Evolutionary conservation across 2,888 invertebrate genomes (phyloP).

Genomic region (Heliothis peltigera): DNA sequence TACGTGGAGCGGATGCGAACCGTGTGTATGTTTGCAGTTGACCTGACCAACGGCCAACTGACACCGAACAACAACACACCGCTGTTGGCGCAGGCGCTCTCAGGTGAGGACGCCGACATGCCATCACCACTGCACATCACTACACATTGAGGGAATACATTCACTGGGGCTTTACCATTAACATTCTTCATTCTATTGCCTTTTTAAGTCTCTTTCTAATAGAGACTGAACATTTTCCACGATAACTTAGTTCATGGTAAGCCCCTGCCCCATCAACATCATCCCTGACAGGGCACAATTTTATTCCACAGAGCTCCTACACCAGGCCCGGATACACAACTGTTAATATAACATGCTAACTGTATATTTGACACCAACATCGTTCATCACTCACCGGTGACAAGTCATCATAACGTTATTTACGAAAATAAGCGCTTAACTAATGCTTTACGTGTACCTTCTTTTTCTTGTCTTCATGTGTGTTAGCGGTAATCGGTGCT

Average conservation of each 20-base stretch:
- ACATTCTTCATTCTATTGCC: conserved; percentile 21
- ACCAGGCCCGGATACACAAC: conserved; percentile 31
- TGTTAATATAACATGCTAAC: conserved; percentile 38
- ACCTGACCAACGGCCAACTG: conserved; percentile 98
- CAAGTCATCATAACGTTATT: conserved; percentile 60
- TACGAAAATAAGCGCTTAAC: conserved; percentile 60
- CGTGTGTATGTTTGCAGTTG: conserved; percentile 95
- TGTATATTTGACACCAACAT: conserved; percentile 49
- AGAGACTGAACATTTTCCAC: background rate
- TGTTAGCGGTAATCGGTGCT: conserved; percentile 11
- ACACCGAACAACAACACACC: conserved; percentile 99
- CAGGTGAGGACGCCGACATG: conserved; percentile 92
- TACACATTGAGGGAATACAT: conserved; percentile 33
- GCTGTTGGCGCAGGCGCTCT: conserved; percentile 98
- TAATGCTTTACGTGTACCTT: conserved; percentile 55
- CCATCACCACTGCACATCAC: conserved; percentile 64
- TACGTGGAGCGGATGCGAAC: conserved; percentile 89
- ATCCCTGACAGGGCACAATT: conserved; percentile 40
- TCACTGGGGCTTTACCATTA: conserved; percentile 31
- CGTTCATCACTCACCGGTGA: conserved; percentile 54
- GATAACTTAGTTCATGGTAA: conserved; percentile 28
- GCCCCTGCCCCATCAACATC: conserved; percentile 30
- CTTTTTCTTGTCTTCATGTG: conserved; percentile 23
- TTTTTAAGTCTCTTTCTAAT: conserved; percentile 7
- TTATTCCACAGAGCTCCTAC: conserved; percentile 47